Conservation (phyloP, 2,797 vertebrate species). For the Cottoperca gobio region DNA sequence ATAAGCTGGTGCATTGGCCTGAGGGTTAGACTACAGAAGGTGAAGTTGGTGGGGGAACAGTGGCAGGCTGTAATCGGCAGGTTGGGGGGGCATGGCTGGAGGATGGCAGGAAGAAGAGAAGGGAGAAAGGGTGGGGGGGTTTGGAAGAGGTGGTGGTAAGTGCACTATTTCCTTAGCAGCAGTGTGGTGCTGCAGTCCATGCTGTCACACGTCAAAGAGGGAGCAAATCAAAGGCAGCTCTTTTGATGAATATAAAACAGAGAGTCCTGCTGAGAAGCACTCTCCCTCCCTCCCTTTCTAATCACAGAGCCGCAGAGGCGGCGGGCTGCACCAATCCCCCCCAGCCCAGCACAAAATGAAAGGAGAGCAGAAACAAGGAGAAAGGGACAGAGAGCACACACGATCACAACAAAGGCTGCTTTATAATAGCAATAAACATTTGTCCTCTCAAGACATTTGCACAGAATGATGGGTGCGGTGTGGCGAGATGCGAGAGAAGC, state of each 20-base stretch:
- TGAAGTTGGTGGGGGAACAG: constrained; percentile 37
- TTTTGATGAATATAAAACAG: constrained; percentile 93
- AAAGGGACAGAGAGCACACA: constrained; percentile 74
- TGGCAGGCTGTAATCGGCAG: constrained; percentile 48
- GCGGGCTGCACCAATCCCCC: constrained; percentile 76
- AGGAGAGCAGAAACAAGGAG: constrained; percentile 81
- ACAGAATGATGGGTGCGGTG: constrained; percentile 67
- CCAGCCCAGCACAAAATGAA: constrained; percentile 81
- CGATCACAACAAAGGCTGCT: constrained; percentile 87
- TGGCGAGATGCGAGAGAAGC: constrained; percentile 50
- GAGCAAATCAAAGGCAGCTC: constrained; percentile 90
- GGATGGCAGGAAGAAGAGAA: constrained; percentile 48
- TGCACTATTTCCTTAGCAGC: constrained; percentile 85
- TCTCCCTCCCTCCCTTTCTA: constrained; percentile 84
- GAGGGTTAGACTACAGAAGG: constrained; percentile 70
- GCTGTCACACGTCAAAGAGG: constrained; percentile 87
- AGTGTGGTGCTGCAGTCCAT: constrained; percentile 81
- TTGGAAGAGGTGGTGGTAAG: constrained; percentile 69
- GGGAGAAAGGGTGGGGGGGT: constrained; percentile 48
- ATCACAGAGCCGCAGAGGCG: constrained; percentile 85
- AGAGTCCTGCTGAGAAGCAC: constrained; percentile 88
- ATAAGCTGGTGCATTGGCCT: constrained; percentile 78
- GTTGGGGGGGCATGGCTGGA: constrained; percentile 25
- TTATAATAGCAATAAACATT: constrained; percentile 88
- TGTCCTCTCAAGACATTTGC: constrained; percentile 80